Base-by-base conservation (phyloP, 2,797 vertebrate genomes). In the Siniperca scherzeri region DNA sequence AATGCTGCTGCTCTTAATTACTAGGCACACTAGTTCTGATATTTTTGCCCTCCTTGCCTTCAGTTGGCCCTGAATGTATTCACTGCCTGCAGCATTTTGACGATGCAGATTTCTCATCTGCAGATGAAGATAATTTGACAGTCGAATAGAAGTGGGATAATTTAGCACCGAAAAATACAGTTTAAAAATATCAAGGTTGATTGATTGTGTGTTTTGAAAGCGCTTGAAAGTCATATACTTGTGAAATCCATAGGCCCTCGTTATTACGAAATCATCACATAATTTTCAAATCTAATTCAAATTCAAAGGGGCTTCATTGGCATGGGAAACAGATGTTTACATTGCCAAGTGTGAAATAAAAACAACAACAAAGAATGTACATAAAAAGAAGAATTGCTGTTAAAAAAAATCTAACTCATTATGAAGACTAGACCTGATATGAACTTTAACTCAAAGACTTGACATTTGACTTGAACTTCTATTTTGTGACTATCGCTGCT, bases 111-210 rank as follows among this genome's bases (percentile, higher is more conserved):
- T 19, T 8, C 38, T 21, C 42, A 66, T 73, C 56, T 68, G 55
- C 61, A 71, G 10, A 69, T 57, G 42, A 10, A 50, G 57, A 68
- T 55, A 33, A 44, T 65, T 0, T 53, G 19, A 77, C 50, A 52
- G n/a, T 10, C 16, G 42, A 59, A 21, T 17, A 38, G n/a, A 66
- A 38, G 22, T 57, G 12, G 7, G 17, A 36, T 30, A 27, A 68
- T 48, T 80, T 16, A 50, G 36, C 3, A 16, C 19, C 13, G 40
- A 52, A 53, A 69, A 69, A 53, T 19, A 48, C 4, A 36, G 17
- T 46, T 40, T 44, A 30, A 33, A 70, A 67, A 44, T 38, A 62
- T 67, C 36, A 33, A 74, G 30, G 52, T 9, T 71, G 60, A 50
- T 40, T 56, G 38, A 33, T 11, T 65, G 52, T 62, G 38, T 48